phyloP scores from a whole-genome alignment of 1,140 invertebrate genomes.

The Theocolax elegans region DNA sequence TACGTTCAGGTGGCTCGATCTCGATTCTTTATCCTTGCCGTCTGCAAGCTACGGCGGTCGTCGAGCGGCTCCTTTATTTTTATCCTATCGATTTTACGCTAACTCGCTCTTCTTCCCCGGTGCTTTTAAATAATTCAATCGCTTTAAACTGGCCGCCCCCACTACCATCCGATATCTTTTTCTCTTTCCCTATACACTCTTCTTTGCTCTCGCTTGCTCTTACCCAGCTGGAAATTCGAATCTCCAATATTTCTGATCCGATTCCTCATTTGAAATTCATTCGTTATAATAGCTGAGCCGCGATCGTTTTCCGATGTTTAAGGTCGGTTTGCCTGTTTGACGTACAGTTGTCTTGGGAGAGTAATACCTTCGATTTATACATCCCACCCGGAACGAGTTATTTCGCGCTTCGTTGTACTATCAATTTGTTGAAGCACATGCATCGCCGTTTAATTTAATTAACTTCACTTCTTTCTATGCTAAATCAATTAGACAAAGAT shows the following conservation, averaged over 20 bases:
- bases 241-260: neutral
- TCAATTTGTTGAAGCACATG: no score
- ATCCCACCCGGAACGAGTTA: no score
- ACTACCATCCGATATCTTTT: neutral
- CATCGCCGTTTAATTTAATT: no score
- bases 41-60: neutral
- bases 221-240: neutral
- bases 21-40: neutral
- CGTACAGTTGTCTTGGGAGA: no score
- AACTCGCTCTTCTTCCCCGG: neutral
- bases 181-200: neutral
- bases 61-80: constrained; percentile 47
- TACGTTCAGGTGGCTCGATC: no score
- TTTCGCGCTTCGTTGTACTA: no score
- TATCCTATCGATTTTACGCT: constrained; percentile 52
- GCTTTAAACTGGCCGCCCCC: neutral
- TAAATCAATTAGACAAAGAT: no score
- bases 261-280: constrained; percentile 28
- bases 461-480: no score
- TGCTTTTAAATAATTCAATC: constrained; percentile 38
- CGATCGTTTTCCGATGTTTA: neutral
- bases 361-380: no score
- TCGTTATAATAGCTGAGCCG: neutral
- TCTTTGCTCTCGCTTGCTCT: neutral
- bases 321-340: no score